Conservation (phyloP, 1,140 invertebrate genomes). For the Eupristina koningsbergeri region DNA sequence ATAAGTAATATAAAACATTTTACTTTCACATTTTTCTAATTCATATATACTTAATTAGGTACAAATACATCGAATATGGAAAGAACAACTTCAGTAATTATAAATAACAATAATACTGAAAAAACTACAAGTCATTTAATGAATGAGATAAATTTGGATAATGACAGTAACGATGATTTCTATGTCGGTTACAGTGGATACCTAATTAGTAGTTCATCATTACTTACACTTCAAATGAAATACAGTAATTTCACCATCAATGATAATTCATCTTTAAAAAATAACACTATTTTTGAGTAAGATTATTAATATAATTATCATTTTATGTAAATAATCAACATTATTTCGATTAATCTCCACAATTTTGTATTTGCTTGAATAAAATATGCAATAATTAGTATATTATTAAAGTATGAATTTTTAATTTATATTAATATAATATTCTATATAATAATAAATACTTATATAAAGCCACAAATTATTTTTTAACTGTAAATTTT, state of each 20-base stretch:
- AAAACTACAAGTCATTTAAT: not conserved
- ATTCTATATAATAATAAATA: too few relatives aligned
- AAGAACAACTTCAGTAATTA: not conserved
- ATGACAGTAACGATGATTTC: constrained; percentile 1
- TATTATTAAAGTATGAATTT: too few relatives aligned
- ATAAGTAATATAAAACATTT: not conserved
- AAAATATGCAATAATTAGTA: too few relatives aligned
- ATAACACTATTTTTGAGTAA: constrained; percentile 29
- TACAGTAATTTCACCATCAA: constrained; percentile 18
- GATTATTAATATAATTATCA: not conserved
- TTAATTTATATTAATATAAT: too few relatives aligned
- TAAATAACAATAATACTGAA: not conserved
- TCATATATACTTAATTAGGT: not conserved
- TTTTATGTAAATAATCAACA: too few relatives aligned
- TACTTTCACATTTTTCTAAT: not conserved
- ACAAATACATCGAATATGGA: not conserved
- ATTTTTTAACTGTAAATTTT: too few relatives aligned
- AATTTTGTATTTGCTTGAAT: too few relatives aligned
- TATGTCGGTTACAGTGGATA: constrained; percentile 47
- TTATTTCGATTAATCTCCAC: too few relatives aligned
- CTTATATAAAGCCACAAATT: too few relatives aligned
- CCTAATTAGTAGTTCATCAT: constrained; percentile 46
- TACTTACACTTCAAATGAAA: constrained; percentile 23
- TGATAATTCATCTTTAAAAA: not conserved
- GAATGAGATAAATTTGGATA: constrained; percentile 11